These are phyloP conservation scores for Chloropsis cyanopogon DNA, from an alignment of 2,113 vertebrate species.

Conservation along the genomic window DNA sequence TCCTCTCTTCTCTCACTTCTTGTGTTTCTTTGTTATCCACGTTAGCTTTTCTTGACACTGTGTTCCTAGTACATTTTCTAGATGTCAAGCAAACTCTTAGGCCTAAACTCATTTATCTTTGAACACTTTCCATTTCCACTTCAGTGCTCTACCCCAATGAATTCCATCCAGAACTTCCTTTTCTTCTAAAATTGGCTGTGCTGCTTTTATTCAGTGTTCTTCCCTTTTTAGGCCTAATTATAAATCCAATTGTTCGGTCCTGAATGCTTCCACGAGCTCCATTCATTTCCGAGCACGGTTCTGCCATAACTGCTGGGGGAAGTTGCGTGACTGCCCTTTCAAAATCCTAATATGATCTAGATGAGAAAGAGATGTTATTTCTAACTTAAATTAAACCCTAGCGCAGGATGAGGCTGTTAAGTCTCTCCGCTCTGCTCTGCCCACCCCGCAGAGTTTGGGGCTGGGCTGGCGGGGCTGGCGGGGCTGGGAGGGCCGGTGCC, in stretches of 20 bases:
- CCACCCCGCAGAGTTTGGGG: background rate
- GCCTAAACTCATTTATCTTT: conserved; percentile 63
- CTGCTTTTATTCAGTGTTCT: conserved; percentile 62
- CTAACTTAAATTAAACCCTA: conserved; percentile 46
- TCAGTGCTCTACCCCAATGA: conserved; percentile 44
- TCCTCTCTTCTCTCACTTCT: conserved; percentile 55
- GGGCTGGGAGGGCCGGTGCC: too few species aligned
- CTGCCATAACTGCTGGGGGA: conserved; percentile 47
- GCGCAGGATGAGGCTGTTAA: background rate
- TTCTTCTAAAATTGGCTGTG: conserved; percentile 68
- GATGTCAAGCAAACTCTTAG: conserved; percentile 64
- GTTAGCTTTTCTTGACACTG: conserved; percentile 57
- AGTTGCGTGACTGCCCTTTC: conserved; percentile 63
- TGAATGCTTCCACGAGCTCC: conserved; percentile 67
- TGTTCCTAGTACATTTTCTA: conserved; percentile 56
- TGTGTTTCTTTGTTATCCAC: conserved; percentile 54
- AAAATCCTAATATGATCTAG: conserved; percentile 60
- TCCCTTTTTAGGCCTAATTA: conserved; percentile 64
- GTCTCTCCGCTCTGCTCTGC: background rate
- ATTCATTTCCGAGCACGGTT: conserved; percentile 49
- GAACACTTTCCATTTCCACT: conserved; percentile 64
- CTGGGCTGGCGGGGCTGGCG: too few species aligned
- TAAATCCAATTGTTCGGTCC: conserved; percentile 54
- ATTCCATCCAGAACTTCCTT: conserved; percentile 64
- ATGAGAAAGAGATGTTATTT: conserved; percentile 56